Conservation (phyloP, 2,797 vertebrate genomes). For the Propithecus deckenii region DNA sequence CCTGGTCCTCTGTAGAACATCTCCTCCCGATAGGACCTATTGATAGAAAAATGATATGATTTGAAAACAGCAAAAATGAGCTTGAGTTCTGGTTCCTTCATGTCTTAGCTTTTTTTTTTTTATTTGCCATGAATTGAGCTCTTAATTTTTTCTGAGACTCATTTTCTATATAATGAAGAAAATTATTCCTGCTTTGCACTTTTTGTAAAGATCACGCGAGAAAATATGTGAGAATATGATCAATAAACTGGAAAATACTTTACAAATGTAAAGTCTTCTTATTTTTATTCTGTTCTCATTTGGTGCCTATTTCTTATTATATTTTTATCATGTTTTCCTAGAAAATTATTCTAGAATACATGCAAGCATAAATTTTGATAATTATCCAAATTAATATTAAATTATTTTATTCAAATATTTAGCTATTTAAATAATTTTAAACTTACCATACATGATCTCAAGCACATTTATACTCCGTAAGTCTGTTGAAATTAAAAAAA, state of each 20-base stretch:
- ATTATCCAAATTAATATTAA: constrained; percentile 43
- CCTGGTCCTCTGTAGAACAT: not conserved
- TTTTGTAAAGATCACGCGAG: not conserved
- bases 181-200: not conserved
- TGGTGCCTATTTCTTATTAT: not conserved
- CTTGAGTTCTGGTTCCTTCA: not conserved
- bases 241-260: constrained; percentile 25
- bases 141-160: not conserved
- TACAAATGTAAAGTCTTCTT: not conserved
- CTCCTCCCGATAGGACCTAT: not conserved
- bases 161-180: not conserved
- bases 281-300: not conserved
- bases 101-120: not conserved
- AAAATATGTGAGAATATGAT: not conserved
- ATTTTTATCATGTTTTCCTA: not conserved
- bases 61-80: not conserved
- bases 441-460: not conserved
- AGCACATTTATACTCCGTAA: not conserved
- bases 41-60: not conserved
- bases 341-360: not conserved
- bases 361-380: not conserved
- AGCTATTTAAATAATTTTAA: constrained; percentile 15
- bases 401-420: constrained; percentile 8
- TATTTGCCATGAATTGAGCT: not conserved
- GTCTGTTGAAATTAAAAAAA: not conserved